Evolutionary conservation across 2,797 vertebrate genomes (phyloP), one percentile per base, ranked within the genome.

Genomic region (Pangasius krempfi): DNA sequence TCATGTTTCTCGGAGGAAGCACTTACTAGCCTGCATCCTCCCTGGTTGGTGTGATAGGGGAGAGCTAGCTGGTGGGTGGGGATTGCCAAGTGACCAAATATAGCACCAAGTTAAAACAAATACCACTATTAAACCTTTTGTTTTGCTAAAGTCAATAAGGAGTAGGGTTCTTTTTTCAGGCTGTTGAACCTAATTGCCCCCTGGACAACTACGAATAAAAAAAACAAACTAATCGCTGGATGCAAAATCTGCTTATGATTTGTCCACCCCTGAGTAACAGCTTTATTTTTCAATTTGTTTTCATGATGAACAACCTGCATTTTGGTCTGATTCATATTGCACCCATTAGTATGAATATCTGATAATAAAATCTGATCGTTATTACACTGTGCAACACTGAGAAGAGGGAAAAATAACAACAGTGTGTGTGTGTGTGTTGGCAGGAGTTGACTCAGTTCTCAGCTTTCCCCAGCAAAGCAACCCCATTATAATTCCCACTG

Each of bases 401-500:
- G 25, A 25, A 33, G 12, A 88, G 52, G 5, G 5, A n/a, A 76
- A 88, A 84, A 70, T 33, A 30, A 70, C n/a, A 66, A 84, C 30
- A 0, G 44, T 85, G 82, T 87, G 47, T 47, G 58, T 47, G 54
- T 90, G 37, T 56, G 68, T 90, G 86, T 83, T 88, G 87, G 87
- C 84, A 90, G 33, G 66, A 54, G 60, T 73, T 89, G 83, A 16
- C 92, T 91, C 87, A 88, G 89, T 90, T 91, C 92, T 93, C 91
- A 81, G 87, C 93, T 94, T 92, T 89, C 76, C 87, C 90, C 87
- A 87, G 92, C 93, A 94, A 94, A 94, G 93, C 91, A 92, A 95
- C 94, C 94, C 93, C 70, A 92, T 93, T 92, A 92, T 93, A 40
- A 92, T 92, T 93, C 94, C 93, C 94, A 84, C 91, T 89, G 93